Conservation (phyloP, 2,797 vertebrate species). For the Sebastolobus altivelis region DNA sequence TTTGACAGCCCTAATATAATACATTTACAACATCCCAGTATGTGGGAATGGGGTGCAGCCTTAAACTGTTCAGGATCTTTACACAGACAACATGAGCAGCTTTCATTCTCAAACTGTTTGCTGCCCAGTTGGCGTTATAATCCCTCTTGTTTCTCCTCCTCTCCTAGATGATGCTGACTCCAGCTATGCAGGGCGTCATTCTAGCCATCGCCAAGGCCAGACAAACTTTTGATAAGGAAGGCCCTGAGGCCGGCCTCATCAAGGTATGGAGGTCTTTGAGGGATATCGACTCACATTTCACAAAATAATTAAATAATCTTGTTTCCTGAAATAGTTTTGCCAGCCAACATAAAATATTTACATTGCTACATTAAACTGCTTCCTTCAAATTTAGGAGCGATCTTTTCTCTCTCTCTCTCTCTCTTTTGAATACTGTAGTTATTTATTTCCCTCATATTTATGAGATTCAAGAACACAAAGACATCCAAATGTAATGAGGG, state of each 20-base stretch:
- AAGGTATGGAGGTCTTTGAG: slow-evolving; percentile 85
- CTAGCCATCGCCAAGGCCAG: slow-evolving; percentile 97
- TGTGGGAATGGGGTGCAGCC: no score
- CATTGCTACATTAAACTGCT: neutral
- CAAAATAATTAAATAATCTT: neutral
- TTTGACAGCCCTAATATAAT: neutral
- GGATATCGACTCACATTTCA: neutral
- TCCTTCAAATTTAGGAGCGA: neutral
- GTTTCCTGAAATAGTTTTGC: neutral
- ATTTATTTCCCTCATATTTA: neutral
- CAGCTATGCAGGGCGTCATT: slow-evolving; percentile 99
- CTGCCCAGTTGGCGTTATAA: neutral
- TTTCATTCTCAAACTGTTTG: neutral
- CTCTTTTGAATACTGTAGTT: neutral
- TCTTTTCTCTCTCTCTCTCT: neutral
- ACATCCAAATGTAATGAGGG: neutral
- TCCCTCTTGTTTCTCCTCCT: neutral
- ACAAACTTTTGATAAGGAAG: slow-evolving; percentile 93
- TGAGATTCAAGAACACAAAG: neutral
- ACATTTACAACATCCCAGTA: neutral
- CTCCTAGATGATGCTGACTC: slow-evolving; percentile 95
- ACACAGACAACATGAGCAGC: neutral
- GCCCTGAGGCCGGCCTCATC: slow-evolving; percentile 96
- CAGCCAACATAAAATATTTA: neutral
- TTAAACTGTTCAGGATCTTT: neutral